phyloP scores from a whole-genome alignment of 2,797 vertebrate species.

The Ateles fusciceps region DNA sequence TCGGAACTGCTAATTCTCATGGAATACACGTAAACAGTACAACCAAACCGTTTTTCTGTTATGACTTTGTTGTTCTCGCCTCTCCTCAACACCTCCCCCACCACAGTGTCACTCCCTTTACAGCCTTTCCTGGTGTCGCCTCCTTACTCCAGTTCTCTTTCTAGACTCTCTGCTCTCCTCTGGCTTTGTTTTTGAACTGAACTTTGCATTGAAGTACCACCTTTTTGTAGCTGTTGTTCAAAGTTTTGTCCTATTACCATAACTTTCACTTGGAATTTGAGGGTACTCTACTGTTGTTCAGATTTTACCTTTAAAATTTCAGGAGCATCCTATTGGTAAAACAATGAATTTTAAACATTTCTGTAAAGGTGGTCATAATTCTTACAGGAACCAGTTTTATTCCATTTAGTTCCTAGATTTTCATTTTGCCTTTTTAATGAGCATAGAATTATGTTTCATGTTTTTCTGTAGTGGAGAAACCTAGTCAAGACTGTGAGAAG shows the following conservation, averaged over 20 bases:
- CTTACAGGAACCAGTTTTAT: background rate
- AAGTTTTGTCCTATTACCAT: background rate
- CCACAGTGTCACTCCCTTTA: fast-evolving
- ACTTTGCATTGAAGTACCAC: background rate
- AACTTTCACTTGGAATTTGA: background rate
- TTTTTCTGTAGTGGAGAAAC: background rate
- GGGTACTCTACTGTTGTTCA: background rate
- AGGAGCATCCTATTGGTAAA: background rate
- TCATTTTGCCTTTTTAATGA: background rate
- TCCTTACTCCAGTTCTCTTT: background rate
- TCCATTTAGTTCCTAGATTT: background rate
- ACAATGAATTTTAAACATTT: constrained; percentile 1
- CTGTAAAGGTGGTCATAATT: background rate
- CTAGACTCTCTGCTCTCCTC: background rate
- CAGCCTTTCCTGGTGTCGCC: background rate
- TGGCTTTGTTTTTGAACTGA: background rate
- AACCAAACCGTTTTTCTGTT: background rate
- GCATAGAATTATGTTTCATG: background rate
- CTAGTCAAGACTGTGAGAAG: background rate
- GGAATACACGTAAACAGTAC: background rate
- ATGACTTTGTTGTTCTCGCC: background rate
- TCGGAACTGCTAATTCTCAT: background rate
- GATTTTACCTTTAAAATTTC: background rate
- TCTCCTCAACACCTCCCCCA: fast-evolving
- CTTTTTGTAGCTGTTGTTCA: background rate